Base-by-base conservation (phyloP, 1,140 invertebrate species). In the Hycleus phaleratus region DNA sequence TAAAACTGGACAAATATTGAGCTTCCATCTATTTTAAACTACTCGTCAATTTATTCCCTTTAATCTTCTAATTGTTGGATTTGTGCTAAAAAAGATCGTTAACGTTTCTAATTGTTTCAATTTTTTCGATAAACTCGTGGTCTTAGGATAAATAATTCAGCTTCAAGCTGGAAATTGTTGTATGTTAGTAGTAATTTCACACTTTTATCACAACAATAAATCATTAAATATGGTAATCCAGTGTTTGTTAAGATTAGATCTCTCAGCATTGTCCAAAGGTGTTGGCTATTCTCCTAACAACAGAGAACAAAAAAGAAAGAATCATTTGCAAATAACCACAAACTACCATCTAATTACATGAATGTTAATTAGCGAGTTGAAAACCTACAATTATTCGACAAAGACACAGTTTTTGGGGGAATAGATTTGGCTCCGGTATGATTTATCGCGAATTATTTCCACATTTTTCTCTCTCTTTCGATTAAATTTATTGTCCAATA, bases 401-500 rank as follows among this genome's bases (percentile, higher is more conserved):
- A 32, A 18, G 18, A 18, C 18, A 18, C 18, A 18, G 32, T 32
- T 7, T 32, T 32, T 32, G 32, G 32, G 1, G 7, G 32, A 32
- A 32, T 32, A 7, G 32, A 32, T 5, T 4, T 7, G 32, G 7
- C 32, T 5, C 32, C 7, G 32, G 18, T 32, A 5, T 32, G 32
- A 32, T 32, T 32, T 32, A 32, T 32, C 7, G 32, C 32, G 7
- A 32, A 32, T 32, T 18, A 18, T 18, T 7, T 32, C 7, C 3
- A 1, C 32, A 32, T 32, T 32, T 32, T 32, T 32, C 32, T 32
- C 7, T 32, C 32, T 32, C 7, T 32, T 32, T 32, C 7, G 32
- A 1, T 32, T 32, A 5, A 32, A 52, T 57, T 49, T 56, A 60
- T 51, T 25, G 54, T 43, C 25, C 40, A 45, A 56, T 42, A 47